Evolutionary conservation across 1,140 invertebrate species (phyloP).

Genomic region (Leptopilina boulardi): DNA sequence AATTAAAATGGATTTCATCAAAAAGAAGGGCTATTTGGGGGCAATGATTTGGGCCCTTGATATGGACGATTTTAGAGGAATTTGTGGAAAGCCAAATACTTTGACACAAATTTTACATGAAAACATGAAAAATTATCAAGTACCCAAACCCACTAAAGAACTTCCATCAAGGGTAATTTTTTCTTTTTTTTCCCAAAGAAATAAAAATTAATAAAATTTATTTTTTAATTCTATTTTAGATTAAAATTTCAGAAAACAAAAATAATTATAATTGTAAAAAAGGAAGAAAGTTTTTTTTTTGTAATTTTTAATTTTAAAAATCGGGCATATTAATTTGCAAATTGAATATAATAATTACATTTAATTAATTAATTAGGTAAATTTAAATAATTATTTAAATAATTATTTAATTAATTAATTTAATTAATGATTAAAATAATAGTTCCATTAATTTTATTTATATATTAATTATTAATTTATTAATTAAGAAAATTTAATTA

Average conservation of each 20-base stretch:
- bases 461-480: too few relatives aligned
- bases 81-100: constrained; percentile 85
- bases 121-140: constrained; percentile 84
- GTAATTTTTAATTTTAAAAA: too few relatives aligned
- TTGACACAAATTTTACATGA: constrained; percentile 84
- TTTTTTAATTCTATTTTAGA: not conserved
- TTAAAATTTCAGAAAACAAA: too few relatives aligned
- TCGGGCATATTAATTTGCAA: too few relatives aligned
- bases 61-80: constrained; percentile 89
- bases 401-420: not conserved
- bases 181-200: not conserved
- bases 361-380: too few relatives aligned
- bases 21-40: constrained; percentile 87
- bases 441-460: not conserved
- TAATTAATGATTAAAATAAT: not conserved
- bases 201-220: not conserved
- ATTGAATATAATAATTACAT: too few relatives aligned
- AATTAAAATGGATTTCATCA: constrained; percentile 92
- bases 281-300: too few relatives aligned
- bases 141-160: constrained; percentile 81
- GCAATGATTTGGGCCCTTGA: constrained; percentile 94
- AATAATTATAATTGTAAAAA: too few relatives aligned
- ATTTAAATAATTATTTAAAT: too few relatives aligned
- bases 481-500: not conserved
- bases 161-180: constrained; percentile 82